Evolutionary conservation across 2,797 vertebrate genomes (phyloP).

Genomic region (Cercopithecus mitis): DNA sequence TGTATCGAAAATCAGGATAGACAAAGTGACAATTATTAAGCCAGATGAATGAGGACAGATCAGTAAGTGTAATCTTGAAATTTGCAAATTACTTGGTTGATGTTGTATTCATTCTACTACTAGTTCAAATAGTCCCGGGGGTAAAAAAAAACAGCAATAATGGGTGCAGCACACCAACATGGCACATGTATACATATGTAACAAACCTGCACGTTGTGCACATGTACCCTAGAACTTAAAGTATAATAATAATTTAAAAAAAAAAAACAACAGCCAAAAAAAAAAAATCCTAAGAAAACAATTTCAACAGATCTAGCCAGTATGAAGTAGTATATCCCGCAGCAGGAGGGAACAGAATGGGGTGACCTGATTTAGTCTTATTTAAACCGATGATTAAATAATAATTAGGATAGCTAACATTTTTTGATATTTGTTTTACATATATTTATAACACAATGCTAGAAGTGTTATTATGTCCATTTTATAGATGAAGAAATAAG

Average conservation of each 20-base stretch:
- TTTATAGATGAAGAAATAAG: not conserved
- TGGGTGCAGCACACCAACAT: no score
- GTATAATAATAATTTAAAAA: not conserved
- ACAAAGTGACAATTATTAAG: not conserved
- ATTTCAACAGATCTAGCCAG: not conserved
- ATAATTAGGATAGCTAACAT: not conserved
- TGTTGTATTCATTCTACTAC: not conserved
- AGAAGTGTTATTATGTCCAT: not conserved
- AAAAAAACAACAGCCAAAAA: not conserved
- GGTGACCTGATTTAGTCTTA: not conserved
- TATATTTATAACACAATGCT: not conserved
- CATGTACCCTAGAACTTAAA: no score
- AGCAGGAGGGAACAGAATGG: not conserved
- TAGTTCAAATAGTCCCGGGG: not conserved
- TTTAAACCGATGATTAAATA: not conserved
- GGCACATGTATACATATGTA: no score
- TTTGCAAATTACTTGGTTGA: not conserved
- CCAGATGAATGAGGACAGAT: not conserved
- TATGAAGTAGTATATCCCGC: not conserved
- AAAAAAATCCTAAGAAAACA: not conserved
- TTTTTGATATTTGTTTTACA: not conserved
- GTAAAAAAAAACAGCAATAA: not conserved
- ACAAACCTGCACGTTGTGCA: no score
- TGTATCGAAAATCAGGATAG: not conserved
- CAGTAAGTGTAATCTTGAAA: not conserved